Evolutionary conservation across 2,888 invertebrate genomes (phyloP), one percentile per base, ranked within the genome.

Genomic region (Ophioninae sp.): DNA sequence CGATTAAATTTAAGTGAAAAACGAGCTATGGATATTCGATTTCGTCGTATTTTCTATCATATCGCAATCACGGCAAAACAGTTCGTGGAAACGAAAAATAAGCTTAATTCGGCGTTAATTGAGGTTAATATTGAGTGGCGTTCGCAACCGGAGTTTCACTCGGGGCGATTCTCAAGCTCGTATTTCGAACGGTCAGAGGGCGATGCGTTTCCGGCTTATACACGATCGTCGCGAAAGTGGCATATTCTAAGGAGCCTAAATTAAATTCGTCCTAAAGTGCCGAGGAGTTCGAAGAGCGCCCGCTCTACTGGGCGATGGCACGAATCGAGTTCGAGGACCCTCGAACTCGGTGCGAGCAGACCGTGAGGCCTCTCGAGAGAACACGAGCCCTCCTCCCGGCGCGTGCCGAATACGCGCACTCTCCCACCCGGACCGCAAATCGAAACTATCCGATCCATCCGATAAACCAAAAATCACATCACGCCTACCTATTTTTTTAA

Each of bases 221-320:
- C 23, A 50, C 13, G 64, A 69, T 44, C 44, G 7, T 65, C 41
- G 50, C 50, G 65, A 65, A 41, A 79, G 67, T 85, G 79, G 86
- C 87, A 89, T 88, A 89, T 90, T 65, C 90, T 90, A 89, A 76
- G 88, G 90, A 85, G 91, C 89, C 88, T 89, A 89, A 91, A 91
- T 88, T 91, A 90, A 91, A 92, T 92, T 91, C 90, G 91, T 89
- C 87, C 88, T 88, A 88, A 92, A 92, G 89, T 89, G 89, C 89
- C 89, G 88, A 50, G 50, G 50, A 50, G 44, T 23, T 41, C 39
- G 41, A 50, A 10, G 41, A 88, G 89, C 89, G 90, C 86, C 79
- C 83, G 85, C 85, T 86, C 87, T 80, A 85, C 81, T 85, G 82
- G 70, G 39, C 84, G 86, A 85, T 88, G 87, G 89, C 89, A 90